phyloP scores from a whole-genome alignment of 1,140 invertebrate genomes.

The Neocloeon triangulifer region DNA sequence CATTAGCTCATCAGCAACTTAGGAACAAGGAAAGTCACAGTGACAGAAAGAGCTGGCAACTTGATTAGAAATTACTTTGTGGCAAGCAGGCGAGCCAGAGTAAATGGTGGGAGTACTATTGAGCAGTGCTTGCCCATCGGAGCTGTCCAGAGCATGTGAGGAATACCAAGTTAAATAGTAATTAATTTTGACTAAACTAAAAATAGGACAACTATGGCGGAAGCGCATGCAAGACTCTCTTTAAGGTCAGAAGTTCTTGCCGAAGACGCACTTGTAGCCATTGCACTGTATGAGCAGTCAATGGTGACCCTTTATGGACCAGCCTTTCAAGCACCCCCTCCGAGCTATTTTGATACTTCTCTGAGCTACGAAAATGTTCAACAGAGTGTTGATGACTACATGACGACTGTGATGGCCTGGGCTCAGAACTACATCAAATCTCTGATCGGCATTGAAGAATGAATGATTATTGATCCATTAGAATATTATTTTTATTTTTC shows the following conservation, averaged over 20 bases:
- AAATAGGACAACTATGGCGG: slow-evolving; percentile 9
- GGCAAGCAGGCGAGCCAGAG: slow-evolving; percentile 9
- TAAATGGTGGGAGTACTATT: background rate
- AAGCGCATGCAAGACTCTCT: slow-evolving; percentile 10
- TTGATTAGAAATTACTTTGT: slow-evolving; percentile 12
- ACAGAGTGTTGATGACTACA: background rate
- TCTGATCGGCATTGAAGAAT: background rate
- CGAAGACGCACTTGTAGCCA: slow-evolving; percentile 9
- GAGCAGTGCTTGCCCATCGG: slow-evolving; percentile 9
- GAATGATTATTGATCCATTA: slow-evolving; percentile 1
- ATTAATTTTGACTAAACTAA: background rate
- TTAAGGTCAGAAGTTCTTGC: slow-evolving; percentile 7
- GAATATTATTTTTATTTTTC: slow-evolving; percentile 3
- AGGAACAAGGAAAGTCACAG: slow-evolving; percentile 6
- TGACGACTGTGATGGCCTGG: background rate
- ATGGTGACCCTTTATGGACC: slow-evolving; percentile 5
- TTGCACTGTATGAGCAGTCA: slow-evolving; percentile 10
- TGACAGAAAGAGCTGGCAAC: slow-evolving; percentile 7
- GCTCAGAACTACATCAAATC: background rate
- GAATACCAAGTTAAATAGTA: background rate
- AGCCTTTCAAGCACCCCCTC: slow-evolving; percentile 1
- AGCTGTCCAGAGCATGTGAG: slow-evolving; percentile 10
- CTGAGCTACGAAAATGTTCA: background rate
- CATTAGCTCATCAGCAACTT: slow-evolving; percentile 8
- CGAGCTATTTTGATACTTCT: background rate